Evolutionary conservation across 2,888 invertebrate genomes (phyloP).

Genomic region (Hymenopus coronatus): DNA sequence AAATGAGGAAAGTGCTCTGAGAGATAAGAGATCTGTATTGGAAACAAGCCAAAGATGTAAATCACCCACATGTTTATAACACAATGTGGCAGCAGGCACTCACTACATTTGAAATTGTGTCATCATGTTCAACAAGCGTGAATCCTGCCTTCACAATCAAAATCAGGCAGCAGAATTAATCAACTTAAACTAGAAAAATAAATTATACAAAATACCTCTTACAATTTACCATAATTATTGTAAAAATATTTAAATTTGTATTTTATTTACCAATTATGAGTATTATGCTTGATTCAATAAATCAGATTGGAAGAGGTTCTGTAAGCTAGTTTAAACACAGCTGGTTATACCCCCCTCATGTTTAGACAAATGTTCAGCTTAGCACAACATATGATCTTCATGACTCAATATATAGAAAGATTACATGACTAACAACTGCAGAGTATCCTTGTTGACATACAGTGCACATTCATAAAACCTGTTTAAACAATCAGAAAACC

Average conservation of each 20-base stretch:
- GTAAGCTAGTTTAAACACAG: background rate
- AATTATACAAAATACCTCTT: background rate
- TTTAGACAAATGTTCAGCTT: background rate
- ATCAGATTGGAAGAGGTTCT: background rate
- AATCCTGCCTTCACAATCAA: background rate
- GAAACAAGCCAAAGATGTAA: background rate
- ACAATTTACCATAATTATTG: background rate
- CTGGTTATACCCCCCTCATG: background rate
- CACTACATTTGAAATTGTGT: background rate
- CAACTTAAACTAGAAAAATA: background rate
- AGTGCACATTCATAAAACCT: background rate
- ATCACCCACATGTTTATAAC: background rate
- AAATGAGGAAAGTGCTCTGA: background rate
- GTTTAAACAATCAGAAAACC: background rate
- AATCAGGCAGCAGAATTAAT: background rate
- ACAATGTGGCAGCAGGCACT: background rate
- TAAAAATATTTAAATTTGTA: background rate
- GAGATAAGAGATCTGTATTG: background rate
- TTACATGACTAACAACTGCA: background rate
- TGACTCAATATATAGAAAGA: background rate
- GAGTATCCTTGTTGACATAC: background rate
- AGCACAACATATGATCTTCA: background rate
- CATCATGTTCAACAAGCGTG: background rate
- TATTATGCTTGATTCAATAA: background rate
- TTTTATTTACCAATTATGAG: background rate